Conservation (phyloP, 2,113 vertebrate species). For the Chionodraco myersi region DNA sequence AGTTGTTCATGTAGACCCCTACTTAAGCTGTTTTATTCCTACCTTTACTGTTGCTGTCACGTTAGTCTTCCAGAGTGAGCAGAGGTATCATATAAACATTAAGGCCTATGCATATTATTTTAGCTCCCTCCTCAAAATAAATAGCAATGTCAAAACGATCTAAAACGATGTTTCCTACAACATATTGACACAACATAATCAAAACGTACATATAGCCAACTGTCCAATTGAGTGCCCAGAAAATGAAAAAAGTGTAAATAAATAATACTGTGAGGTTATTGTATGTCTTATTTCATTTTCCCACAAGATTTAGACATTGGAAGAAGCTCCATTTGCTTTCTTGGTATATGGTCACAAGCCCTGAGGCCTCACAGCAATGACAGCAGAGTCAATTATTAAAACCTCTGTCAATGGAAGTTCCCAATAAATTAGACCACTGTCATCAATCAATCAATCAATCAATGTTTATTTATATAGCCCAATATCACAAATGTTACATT, state of each 20-base stretch:
- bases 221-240: background rate
- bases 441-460: background rate
- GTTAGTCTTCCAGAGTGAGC: background rate
- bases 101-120: background rate
- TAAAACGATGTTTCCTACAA: background rate
- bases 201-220: background rate
- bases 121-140: background rate
- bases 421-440: background rate
- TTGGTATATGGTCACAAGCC: background rate
- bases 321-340: background rate
- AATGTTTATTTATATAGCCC: no score
- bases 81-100: background rate
- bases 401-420: background rate
- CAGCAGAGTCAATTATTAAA: slow-evolving; percentile 1
- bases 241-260: background rate
- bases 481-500: no score
- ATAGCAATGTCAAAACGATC: no score
- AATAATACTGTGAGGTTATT: background rate
- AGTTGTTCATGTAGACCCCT: no score
- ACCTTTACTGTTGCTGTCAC: background rate
- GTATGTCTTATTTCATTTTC: background rate
- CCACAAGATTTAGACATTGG: background rate
- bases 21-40: background rate
- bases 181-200: background rate
- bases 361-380: slow-evolving; percentile 32